Evolutionary conservation across 2,113 vertebrate species (phyloP), one percentile per base, ranked within the genome.

Genomic region (Phaetusa simplex): DNA sequence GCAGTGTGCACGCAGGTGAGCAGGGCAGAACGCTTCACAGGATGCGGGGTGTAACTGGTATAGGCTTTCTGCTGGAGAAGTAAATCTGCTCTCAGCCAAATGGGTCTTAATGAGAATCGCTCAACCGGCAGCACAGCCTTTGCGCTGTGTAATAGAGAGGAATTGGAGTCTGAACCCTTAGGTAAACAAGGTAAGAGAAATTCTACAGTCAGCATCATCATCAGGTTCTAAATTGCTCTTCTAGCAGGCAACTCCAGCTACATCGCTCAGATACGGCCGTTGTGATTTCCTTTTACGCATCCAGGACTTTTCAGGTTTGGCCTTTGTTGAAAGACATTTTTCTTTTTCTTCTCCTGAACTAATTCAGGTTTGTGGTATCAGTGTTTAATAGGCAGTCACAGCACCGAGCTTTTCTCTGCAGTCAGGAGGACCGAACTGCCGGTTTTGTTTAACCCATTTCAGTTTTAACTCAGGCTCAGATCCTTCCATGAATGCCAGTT

Each of bases 181-280:
- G 7, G 40, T 66, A 5, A 62, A 74, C 21, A 47, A n/a, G 32
- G 40, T 12, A 40, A 71, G 36, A 67, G 49, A 52, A 79, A 65
- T 76, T 61, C 55, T 52, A 72, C 26, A 66, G 43, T 55, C 47
- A 11, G 23, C 49, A 24, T 59, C 49, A 32, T 61, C 58, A n/a
- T 22, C 59, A 69, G 50, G 52, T 65, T 76, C 66, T 87, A 62
- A 66, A 82, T 42, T 66, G 56, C 24, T 70, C 17, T 55, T 53
- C 70, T 71, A 43, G 67, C 62, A 36, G 69, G 50, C 18, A 66
- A 23, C 58, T 77, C 56, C 73, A 81, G 78, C 78, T 81, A 10
- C 0, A 0, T 42, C 52, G 52, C 56, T 74, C 38, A 49, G 14
- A 56, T n/a, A 27, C 0, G 18, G 61, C 22, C 3, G 0, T 61